A percentile compares a stretch with the other conserved stretches of the same genome.
Evolutionary conservation across 2,797 vertebrate genomes (phyloP).

Genomic region (Psittacula echo): DNA sequence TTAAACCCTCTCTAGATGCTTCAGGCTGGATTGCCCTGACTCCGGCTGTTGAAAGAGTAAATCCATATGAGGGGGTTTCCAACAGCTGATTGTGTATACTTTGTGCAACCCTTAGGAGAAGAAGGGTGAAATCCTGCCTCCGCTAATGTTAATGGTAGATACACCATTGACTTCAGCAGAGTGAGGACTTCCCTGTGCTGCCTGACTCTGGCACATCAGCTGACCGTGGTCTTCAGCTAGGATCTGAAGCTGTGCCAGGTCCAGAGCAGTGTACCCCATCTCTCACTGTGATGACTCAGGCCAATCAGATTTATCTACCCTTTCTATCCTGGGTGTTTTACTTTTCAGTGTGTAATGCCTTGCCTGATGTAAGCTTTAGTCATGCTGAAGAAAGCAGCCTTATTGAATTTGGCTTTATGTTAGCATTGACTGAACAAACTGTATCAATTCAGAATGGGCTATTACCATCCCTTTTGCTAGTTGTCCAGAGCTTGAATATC

Average conservation of each 20-base stretch:
- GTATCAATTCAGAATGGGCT: conserved; percentile 23
- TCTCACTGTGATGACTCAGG: neutral
- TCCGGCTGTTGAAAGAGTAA: neutral
- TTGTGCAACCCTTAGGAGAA: neutral
- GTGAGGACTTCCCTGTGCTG: neutral
- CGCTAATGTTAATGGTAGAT: neutral
- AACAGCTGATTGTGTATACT: neutral
- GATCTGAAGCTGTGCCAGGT: neutral
- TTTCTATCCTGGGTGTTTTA: neutral
- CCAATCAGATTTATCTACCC: neutral
- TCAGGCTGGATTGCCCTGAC: neutral
- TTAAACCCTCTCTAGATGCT: neutral
- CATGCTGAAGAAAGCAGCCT: conserved; percentile 25
- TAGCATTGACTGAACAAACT: conserved; percentile 11
- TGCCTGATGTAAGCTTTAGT: conserved; percentile 12
- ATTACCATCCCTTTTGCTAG: neutral
- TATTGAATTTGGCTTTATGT: conserved; percentile 51
- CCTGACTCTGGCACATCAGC: neutral
- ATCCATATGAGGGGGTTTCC: neutral
- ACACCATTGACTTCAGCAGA: neutral
- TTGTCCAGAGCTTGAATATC: neutral
- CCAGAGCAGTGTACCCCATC: neutral
- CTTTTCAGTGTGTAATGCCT: neutral
- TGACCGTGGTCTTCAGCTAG: neutral
- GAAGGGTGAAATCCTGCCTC: neutral